Conservation (phyloP, 2,113 vertebrate genomes). For the Prolemur simus region DNA sequence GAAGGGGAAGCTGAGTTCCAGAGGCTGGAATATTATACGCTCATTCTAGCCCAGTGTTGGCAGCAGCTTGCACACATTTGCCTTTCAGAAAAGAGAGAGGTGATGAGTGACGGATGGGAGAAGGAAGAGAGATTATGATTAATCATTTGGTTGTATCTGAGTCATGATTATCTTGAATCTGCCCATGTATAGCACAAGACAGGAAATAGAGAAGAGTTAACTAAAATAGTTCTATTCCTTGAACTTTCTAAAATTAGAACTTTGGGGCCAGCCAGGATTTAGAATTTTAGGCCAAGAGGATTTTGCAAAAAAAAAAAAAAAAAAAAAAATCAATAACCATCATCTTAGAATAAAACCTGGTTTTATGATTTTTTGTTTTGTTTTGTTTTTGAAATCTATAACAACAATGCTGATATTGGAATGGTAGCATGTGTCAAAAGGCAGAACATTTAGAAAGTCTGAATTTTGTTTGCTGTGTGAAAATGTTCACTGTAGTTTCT, state of each 20-base stretch:
- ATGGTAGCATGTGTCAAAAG: neutral
- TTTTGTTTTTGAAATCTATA: neutral
- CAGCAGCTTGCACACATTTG: constrained; percentile 4
- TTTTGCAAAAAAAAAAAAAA: neutral
- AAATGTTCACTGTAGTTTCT: neutral
- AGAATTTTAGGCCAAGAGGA: constrained; percentile 45
- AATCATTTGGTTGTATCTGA: neutral
- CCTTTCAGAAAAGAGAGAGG: neutral
- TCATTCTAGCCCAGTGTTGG: neutral
- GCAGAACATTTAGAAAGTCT: neutral
- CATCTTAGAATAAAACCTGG: neutral
- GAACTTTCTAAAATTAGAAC: constrained; percentile 51
- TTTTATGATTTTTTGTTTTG: neutral
- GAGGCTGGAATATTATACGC: neutral
- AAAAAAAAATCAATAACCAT: constrained; percentile 46
- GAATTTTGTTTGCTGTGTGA: neutral
- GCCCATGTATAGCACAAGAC: neutral
- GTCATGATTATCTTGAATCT: neutral
- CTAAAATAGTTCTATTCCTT: neutral
- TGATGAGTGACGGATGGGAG: neutral
- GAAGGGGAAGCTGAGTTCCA: neutral
- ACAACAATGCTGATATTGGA: neutral
- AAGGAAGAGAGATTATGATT: neutral
- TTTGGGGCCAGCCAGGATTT: neutral
- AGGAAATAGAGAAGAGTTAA: neutral